Evolutionary conservation across 2,888 invertebrate genomes (phyloP), one percentile per base, ranked within the genome.

Genomic region (Mesorhabditis spiculigera): DNA sequence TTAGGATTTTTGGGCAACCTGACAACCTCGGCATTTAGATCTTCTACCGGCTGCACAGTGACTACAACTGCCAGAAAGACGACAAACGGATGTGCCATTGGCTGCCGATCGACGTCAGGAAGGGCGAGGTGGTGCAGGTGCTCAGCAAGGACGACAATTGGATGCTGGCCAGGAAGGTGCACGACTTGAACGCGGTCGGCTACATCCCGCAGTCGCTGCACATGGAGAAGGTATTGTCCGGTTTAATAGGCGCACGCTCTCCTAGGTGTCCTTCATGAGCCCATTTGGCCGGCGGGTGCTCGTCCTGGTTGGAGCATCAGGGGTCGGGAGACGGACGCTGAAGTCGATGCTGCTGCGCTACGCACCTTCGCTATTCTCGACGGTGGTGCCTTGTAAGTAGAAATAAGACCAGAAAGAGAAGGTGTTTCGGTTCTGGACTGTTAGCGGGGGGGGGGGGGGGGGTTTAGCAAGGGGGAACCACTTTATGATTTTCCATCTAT

Each of bases 121-220:
- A 93, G 92, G 98, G 98, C 81, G 96, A 98, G 88, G 95, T 98
- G 87, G 90, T 98, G 86, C 93, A 94, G 90, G 93, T 93, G 82
- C 95, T 98, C 87, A 95, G 94, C 89, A 96, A 96, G 89, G 97
- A 98, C 87, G 97, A 97, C 87, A 94, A 95, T 87, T 98, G 97
- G 97, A 97, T 97, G 96, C 97, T 97, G 89, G 85, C 82, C 5
- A 74, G 86, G 45, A 86, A 86, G 67, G 80, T 86, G 50, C 81
- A 82, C 70, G 86, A 86, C 71, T 70, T 81, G 43, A 77, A 79
- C 3, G 75, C 74, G 43, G 77, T 81, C 43, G 83, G 82, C 16
- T 75, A 80, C 61, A 76, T 85, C 44, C 85, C 85, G 0, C 69
- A 78, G 5, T 43, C 45, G 5, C 65, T 81, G 45, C 66, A 74